Conservation (phyloP, 2,888 invertebrate species). For the Arctia plantaginis region DNA sequence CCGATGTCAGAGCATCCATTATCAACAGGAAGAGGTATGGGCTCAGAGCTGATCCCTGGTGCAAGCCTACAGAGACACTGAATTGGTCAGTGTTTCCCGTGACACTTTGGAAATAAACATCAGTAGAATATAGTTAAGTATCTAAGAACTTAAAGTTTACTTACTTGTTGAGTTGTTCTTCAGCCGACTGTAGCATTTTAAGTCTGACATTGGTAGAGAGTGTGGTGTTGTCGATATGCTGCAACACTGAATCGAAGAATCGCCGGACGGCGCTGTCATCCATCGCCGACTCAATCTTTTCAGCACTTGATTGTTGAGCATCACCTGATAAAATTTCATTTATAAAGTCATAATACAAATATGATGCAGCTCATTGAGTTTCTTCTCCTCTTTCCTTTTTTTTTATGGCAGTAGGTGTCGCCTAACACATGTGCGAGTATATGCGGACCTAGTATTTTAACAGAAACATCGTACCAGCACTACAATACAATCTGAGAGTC, state of each 20-base stretch:
- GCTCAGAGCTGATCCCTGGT: too few relatives aligned
- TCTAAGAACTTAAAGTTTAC: not conserved
- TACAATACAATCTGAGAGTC: not conserved
- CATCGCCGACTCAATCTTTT: slow-evolving; percentile 71
- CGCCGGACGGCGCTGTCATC: slow-evolving; percentile 89
- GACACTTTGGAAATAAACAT: not conserved
- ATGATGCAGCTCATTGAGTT: too few relatives aligned
- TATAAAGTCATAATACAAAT: not conserved
- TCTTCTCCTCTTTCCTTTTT: too few relatives aligned
- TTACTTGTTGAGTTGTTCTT: slow-evolving; percentile 88
- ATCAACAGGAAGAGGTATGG: too few relatives aligned
- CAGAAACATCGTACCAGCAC: not conserved
- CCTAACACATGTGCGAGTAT: not conserved
- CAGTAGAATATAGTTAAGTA: not conserved
- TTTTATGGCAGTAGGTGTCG: too few relatives aligned
- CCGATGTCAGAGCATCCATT: too few relatives aligned
- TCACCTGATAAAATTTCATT: slow-evolving; percentile 64
- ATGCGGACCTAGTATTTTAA: not conserved
- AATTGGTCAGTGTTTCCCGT: too few relatives aligned
- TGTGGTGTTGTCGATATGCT: slow-evolving; percentile 90
- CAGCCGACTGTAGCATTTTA: slow-evolving; percentile 87
- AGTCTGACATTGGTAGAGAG: slow-evolving; percentile 87
- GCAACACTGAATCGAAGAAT: slow-evolving; percentile 91
- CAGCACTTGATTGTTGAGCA: slow-evolving; percentile 69
- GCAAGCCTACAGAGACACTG: too few relatives aligned